A percentile compares a stretch with the other conserved stretches of the same genome.
Evolutionary conservation across 2,113 vertebrate genomes (phyloP).

Genomic region (Bubo scandiacus): DNA sequence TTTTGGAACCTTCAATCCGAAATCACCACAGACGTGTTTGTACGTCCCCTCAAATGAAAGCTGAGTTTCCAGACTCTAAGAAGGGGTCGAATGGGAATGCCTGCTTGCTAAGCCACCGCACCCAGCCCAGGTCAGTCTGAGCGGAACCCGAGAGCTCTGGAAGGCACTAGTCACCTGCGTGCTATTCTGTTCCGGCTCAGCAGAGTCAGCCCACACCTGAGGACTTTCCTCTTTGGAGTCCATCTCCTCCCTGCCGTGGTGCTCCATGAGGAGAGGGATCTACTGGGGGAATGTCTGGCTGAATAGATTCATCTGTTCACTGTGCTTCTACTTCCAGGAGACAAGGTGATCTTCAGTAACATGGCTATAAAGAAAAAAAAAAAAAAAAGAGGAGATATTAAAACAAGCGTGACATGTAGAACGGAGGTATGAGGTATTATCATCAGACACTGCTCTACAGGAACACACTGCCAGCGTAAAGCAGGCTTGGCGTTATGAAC

Average conservation of each 20-base stretch:
- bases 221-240: conserved; percentile 76
- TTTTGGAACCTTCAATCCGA: not conserved
- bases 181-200: conserved; percentile 71
- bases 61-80: not conserved
- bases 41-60: not conserved
- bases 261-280: conserved; percentile 4
- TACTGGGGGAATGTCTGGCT: not conserved
- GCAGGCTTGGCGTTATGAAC: not conserved
- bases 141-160: not conserved
- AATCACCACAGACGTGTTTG: not conserved
- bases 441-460: not conserved
- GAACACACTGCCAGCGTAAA: not conserved
- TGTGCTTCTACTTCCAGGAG: not conserved
- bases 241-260: conserved; percentile 56
- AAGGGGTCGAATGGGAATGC: rapidly evolving
- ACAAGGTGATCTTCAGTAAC: conserved; percentile 6
- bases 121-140: not conserved
- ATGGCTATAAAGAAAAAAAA: conserved; percentile 42
- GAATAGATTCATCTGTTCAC: conserved; percentile 66
- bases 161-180: conserved; percentile 71
- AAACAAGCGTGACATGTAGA: not conserved
- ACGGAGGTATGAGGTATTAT: not conserved
- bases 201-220: conserved; percentile 74
- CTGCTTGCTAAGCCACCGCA: not conserved
- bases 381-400: not conserved